Evolutionary conservation across 2,888 invertebrate species (phyloP).

Genomic region (Amblyjoppa proteus): DNA sequence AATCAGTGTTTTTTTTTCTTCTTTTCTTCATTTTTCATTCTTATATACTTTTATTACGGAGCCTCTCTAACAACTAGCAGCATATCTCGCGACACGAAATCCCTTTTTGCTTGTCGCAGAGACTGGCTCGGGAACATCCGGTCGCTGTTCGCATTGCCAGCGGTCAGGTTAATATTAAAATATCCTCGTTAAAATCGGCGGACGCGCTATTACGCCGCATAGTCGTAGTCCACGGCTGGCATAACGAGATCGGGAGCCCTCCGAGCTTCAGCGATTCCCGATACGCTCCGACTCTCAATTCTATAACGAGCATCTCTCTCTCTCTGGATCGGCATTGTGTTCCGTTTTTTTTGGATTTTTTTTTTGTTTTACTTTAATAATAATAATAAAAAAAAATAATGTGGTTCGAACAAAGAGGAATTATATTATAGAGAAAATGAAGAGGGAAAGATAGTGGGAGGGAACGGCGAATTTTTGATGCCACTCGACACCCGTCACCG

Average conservation of each 20-base stretch:
- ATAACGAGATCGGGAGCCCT: conserved; percentile 43
- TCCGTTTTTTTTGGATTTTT: background rate
- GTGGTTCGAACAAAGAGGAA: conserved; percentile 1
- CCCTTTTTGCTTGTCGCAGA: conserved; percentile 12
- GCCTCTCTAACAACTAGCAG: conserved; percentile 36
- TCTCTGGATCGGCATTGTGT: conserved; percentile 7
- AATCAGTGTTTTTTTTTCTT: conserved; percentile 40
- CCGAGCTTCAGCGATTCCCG: conserved; percentile 10
- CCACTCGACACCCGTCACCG: conserved; percentile 45
- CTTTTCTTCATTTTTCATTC: background rate
- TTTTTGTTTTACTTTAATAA: background rate
- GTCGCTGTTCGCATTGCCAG: conserved; percentile 2
- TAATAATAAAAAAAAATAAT: background rate
- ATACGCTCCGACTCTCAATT: conserved; percentile 24
- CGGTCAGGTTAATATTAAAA: conserved; percentile 65
- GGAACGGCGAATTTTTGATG: conserved; percentile 27
- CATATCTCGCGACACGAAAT: conserved; percentile 15
- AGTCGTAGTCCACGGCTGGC: conserved; percentile 25
- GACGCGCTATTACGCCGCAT: conserved; percentile 58
- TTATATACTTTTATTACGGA: background rate
- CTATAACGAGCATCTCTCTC: conserved; percentile 37
- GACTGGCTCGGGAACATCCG: conserved; percentile 22
- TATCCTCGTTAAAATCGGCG: conserved; percentile 67
- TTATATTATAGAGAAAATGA: too few species aligned
- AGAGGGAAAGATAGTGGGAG: background rate